Base-by-base conservation (phyloP, 2,113 vertebrate genomes). In the Boulengeromyrus knoepffleri region DNA sequence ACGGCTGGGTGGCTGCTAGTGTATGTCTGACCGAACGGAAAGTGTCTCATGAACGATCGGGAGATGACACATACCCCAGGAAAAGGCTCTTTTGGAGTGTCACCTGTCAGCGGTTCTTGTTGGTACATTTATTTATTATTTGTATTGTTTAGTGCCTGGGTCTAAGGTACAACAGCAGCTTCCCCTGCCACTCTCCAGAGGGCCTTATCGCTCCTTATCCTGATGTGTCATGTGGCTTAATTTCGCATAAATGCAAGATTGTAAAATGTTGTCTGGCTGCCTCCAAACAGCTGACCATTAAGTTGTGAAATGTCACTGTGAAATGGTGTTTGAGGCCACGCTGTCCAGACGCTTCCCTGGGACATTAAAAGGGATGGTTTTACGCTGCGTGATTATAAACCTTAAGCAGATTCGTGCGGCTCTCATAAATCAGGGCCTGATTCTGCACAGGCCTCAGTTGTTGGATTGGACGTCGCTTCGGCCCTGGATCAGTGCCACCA, bases 371-470 rank as follows among this genome's bases (percentile, higher is more conserved):
- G 50, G 52, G 31, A 24, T 6, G 9, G 17, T 77, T 87, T 80
- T 84, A 36, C 17, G 50, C 27, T 3, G 39, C 47, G 31, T 62
- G 88, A 89, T 87, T 36, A 21, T 66, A 85, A 89, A 88, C 50
- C 12, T 62, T 49, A 58, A 53, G 17, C 15, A 58, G 46, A 15
- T 52, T 52, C 36, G 47, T 77, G 49, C 3, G 24, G 9, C 56
- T 2, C 49, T n/a, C 27, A 47, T 52, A n/a, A 90, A 87, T 87
- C 46, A 50, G 50, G 52, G 21, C 47, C 27, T 2, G 92, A 93
- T 94, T 94, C 93, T 93, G 49, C 93, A 90, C 90, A 94, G 94
- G 93, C 94, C 91, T 92, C 90, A 74, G 87, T 85, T 47, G 92
- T 92, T 92, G 93, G 94, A 93, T 91, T 91, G 89, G 52, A 15